Percentiles rank a stretch among this genome's conserved stretches.
Evolutionary conservation across 2,797 vertebrate genomes (phyloP).

Genomic region (Philypnodon macrostomus): DNA sequence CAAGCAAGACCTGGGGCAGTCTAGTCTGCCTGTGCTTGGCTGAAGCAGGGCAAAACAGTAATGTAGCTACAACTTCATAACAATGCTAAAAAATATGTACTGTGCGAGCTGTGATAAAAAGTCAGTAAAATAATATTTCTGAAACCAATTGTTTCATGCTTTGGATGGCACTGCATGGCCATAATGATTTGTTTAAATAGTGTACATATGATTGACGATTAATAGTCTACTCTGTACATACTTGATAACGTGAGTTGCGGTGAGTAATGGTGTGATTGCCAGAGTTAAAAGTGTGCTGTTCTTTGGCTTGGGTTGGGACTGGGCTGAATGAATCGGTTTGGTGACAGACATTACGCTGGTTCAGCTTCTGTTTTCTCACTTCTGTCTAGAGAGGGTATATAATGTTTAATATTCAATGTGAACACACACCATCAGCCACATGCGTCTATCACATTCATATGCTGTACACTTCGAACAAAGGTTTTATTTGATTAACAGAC

Average conservation of each 20-base stretch:
- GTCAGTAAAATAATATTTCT: slow-evolving; percentile 9
- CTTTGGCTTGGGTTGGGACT: slow-evolving; percentile 46
- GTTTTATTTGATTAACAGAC: slow-evolving; percentile 33
- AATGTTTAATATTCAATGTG: slow-evolving; percentile 36
- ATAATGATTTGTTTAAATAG: slow-evolving; percentile 24
- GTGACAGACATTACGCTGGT: slow-evolving; percentile 32
- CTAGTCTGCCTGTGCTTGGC: slow-evolving; percentile 49
- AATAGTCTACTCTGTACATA: too few relatives aligned
- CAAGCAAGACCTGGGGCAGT: slow-evolving; percentile 44
- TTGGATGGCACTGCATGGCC: slow-evolving; percentile 60
- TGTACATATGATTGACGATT: slow-evolving; percentile 2
- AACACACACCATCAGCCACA: slow-evolving; percentile 21
- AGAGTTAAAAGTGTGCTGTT: slow-evolving; percentile 8
- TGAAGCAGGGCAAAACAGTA: slow-evolving; percentile 27
- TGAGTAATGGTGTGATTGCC: slow-evolving; percentile 5
- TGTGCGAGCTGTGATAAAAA: slow-evolving; percentile 1
- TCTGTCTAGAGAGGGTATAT: slow-evolving; percentile 44
- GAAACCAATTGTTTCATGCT: slow-evolving; percentile 31
- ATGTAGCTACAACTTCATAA: neutral
- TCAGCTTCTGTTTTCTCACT: slow-evolving; percentile 39
- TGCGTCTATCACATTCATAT: slow-evolving; percentile 40
- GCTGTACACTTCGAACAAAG: slow-evolving; percentile 39
- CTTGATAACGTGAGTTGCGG: slow-evolving; percentile 1
- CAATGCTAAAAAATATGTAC: neutral
- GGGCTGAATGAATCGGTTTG: slow-evolving; percentile 28